phyloP scores from a whole-genome alignment of 1,140 invertebrate species.

The Bombus confusus region DNA sequence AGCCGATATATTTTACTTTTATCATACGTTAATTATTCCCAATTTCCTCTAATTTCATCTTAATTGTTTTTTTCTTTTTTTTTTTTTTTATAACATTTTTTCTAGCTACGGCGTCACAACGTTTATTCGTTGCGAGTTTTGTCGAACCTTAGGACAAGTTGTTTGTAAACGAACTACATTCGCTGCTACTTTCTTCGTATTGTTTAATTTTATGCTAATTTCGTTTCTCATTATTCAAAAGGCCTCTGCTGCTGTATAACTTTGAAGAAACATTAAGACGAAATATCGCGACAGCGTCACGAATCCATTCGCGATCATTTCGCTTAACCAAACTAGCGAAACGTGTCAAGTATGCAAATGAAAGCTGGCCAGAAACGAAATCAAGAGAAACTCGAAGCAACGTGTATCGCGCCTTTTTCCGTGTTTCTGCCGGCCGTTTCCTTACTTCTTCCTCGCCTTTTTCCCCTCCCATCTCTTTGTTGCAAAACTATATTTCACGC shows the following conservation, averaged over 20 bases:
- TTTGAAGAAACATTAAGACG: neutral
- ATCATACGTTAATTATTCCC: no score
- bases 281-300: no score
- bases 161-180: neutral
- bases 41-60: no score
- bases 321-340: neutral
- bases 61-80: no score
- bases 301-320: neutral
- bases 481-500: slow-evolving; percentile 1
- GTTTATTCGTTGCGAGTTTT: no score
- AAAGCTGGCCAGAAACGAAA: neutral
- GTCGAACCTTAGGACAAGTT: no score
- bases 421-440: neutral
- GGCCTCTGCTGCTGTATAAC: accelerated
- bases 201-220: neutral
- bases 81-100: no score
- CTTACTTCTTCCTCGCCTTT: neutral
- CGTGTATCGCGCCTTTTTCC: neutral
- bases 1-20: neutral
- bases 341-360: neutral
- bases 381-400: neutral
- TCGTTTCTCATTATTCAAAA: neutral
- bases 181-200: neutral
- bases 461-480: neutral
- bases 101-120: no score